Conservation (phyloP, 2,113 vertebrate genomes). For the Cololabis saira region DNA sequence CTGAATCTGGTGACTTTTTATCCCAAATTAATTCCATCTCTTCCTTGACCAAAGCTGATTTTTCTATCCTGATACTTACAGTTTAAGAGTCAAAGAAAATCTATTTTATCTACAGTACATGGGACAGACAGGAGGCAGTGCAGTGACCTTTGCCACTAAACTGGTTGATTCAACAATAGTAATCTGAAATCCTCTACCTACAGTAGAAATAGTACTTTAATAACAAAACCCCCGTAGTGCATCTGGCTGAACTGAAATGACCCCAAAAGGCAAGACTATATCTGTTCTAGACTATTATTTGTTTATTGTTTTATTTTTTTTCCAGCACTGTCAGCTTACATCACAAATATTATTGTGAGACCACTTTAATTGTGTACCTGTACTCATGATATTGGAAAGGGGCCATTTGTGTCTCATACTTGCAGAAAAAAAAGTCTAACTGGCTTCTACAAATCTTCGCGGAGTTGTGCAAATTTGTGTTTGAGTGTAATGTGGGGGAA, state of each 20-base stretch:
- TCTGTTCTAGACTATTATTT: too few relatives aligned
- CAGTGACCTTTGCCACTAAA: too few relatives aligned
- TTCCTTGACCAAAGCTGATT: too few relatives aligned
- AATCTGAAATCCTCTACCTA: conserved; percentile 22
- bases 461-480: conserved; percentile 8
- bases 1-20: too few relatives aligned
- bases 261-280: neutral
- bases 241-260: neutral
- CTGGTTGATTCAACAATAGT: neutral
- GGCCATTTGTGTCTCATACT: neutral
- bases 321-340: neutral
- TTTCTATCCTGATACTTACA: conserved; percentile 4
- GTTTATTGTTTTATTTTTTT: neutral
- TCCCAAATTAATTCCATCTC: too few relatives aligned
- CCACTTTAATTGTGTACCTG: neutral
- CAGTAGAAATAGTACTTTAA: conserved; percentile 2
- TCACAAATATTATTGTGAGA: conserved; percentile 11
- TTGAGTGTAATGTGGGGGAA: conserved; percentile 36
- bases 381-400: too few relatives aligned
- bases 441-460: conserved; percentile 11
- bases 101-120: neutral
- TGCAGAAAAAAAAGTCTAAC: conserved; percentile 1
- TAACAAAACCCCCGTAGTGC: conserved; percentile 25
- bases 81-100: neutral
- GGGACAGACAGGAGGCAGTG: conserved; percentile 1